phyloP scores from a whole-genome alignment of 92 coral and sea anemone genomes.

The Anthopleura xanthogrammica region DNA sequence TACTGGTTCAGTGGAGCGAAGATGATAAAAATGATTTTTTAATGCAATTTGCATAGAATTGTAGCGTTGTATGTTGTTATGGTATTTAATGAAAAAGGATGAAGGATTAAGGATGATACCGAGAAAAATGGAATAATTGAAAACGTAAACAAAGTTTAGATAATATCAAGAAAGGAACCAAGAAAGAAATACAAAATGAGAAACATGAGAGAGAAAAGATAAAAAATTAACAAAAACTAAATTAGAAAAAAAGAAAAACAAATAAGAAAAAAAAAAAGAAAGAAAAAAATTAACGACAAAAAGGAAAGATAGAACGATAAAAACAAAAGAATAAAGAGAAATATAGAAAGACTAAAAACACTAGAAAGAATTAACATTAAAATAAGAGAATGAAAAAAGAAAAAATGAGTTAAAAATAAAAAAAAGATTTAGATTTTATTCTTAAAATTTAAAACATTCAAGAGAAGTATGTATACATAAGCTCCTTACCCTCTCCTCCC shows the following conservation, averaged over 20 bases:
- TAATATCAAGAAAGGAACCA: neutral
- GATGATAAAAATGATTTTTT: neutral
- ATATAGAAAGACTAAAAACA: no score
- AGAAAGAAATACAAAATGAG: neutral
- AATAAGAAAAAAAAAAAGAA: no score
- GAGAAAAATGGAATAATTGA: neutral
- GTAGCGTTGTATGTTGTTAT: neutral
- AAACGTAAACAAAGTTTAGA: neutral
- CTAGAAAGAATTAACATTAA: no score
- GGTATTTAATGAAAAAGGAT: neutral
- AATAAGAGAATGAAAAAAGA: no score
- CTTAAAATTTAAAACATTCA: no score
- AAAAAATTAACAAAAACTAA: neutral
- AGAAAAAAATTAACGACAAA: neutral
- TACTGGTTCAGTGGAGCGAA: slow-evolving; percentile 10
- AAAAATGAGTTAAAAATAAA: no score
- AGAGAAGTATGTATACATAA: no score
- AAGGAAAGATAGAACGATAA: neutral
- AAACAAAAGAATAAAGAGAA: no score
- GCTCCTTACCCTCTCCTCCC: no score
- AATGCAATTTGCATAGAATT: neutral
- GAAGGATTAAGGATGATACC: neutral
- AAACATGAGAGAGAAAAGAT: no score
- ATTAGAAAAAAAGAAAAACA: neutral
- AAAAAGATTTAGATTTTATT: no score